Base-by-base conservation (phyloP, 2,113 vertebrate genomes). In the Lophochroa leadbeateri region DNA sequence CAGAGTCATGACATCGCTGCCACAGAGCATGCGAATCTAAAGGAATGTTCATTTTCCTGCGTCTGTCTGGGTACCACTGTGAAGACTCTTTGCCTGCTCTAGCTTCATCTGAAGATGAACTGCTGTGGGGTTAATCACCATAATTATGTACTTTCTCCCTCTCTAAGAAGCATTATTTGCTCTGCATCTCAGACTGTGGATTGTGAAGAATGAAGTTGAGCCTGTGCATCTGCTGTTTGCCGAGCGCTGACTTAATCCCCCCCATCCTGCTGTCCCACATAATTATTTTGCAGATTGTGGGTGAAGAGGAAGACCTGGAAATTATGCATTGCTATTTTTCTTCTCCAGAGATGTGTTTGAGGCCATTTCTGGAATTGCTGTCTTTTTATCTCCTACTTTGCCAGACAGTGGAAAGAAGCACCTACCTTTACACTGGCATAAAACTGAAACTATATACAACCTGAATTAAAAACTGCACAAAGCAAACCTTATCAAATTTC, bases 401-500 rank as follows among this genome's bases (percentile, higher is more conserved):
- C 39, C 37, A 6, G 1, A 0, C 9, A 68, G 46, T 50, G 6
- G 17, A 74, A 41, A 49, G 46, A 76, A 86, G 20, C 4, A 91
- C 2, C n/a, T 47, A 53, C 24, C n/a, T 70, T 93, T 80, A 43
- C 13, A 83, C 53, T 0, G 0, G 33, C 28, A 58, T 24, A 47
- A 81, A 70, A n/a, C 17, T 21, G 14, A 80, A 96, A 68, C 6
- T 63, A 43, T 10, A 8, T 41, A 57, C 29, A 71, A 92, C 9
- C 14, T 50, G 29, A 88, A 91, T 39, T 88, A 72, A 91, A 96
- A 97, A 94, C 43, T 67, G 35, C 44, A 82, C 25, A 91, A 86
- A 96, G 63, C 14, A 78, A 93, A 96, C 64, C 80, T 33, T 92
- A 86, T 60, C 74, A 96, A 97, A 72, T 97, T 97, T 94, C 90